Percentiles rank a stretch among this genome's conserved stretches.
Conservation (phyloP, 2,113 vertebrate species). For the Elanus axillaris region DNA sequence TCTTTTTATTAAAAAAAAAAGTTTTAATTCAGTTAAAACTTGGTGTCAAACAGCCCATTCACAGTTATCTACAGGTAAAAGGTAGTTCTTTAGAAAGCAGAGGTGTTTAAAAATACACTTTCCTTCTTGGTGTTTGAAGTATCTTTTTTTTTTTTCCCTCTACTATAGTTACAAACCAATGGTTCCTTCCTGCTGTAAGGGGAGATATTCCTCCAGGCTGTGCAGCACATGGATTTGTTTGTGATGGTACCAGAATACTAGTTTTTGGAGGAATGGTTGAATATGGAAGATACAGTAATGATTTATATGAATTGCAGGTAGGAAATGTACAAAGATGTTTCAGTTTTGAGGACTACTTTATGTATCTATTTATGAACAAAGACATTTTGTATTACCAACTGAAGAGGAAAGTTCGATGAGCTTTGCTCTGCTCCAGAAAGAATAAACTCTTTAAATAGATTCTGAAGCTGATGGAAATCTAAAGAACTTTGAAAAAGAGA, state of each 20-base stretch:
- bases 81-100: background rate
- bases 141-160: background rate
- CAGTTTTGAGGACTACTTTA: background rate
- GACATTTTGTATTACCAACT: background rate
- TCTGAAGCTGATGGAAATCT: background rate
- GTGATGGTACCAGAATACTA: slow-evolving; percentile 90
- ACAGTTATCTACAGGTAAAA: background rate
- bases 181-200: slow-evolving; percentile 96
- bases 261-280: slow-evolving; percentile 98
- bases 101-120: background rate
- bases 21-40: background rate
- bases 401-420: background rate
- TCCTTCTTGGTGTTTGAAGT: background rate
- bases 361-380: background rate
- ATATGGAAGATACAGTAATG: slow-evolving; percentile 95
- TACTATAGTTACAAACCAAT: slow-evolving; percentile 88
- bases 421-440: background rate
- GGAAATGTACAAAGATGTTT: background rate
- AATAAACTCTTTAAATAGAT: background rate
- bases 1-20: background rate
- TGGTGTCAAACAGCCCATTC: background rate
- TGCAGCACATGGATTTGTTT: slow-evolving; percentile 94
- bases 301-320: slow-evolving; percentile 96
- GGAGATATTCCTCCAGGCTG: slow-evolving; percentile 98
- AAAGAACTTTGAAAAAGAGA: background rate